Evolutionary conservation across 2,797 vertebrate species (phyloP), one percentile per base, ranked within the genome.

Genomic region (Eurystomus glaucurus): DNA sequence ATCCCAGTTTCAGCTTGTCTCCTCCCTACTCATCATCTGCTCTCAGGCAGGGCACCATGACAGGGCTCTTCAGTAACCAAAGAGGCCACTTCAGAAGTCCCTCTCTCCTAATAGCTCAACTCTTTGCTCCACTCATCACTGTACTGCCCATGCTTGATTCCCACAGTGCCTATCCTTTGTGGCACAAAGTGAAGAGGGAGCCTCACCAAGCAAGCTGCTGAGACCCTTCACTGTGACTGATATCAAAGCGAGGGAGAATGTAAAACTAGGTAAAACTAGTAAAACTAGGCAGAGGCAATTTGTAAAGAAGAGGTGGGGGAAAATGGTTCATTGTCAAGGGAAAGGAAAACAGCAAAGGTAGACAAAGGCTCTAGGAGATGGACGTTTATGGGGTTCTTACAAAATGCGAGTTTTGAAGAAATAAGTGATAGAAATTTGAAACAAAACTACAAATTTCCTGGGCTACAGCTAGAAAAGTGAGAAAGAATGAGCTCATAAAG

Each of bases 81-180:
- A 88, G 95, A 91, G 71, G 50, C 72, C 96, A 68, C 90, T 94
- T 94, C 77, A 94, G 21, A 85, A 75, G 58, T 31, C 51, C 35
- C 84, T 84, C 50, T 84, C 52, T 62, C 43, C 45, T 22, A 11
- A 51, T 1, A 54, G 62, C 55, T 86, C 2, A 0, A 18, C 61
- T 60, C 80, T 71, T 58, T 21, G 55, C 84, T 39, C 54, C 3
- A 3, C 57, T 25, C 76, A 21, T 43, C 0, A 0, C 31, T 39
- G 45, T 51, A 0, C 31, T 39, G 45, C 46, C 72, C 7, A 2
- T 4, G n/a, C 41, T 61, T 2, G 0, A 21, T 10, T 22, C 48
- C 58, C 60, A 71, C 19, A 0, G 0, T 9, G 28, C 68, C 54
- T 3, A 0, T 41, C 72, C 48, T 57, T 48, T 7, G 1, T 0